These are phyloP conservation scores for Hyaena hyaena DNA, from an alignment of 2,113 vertebrate species.

Conservation along the genomic window DNA sequence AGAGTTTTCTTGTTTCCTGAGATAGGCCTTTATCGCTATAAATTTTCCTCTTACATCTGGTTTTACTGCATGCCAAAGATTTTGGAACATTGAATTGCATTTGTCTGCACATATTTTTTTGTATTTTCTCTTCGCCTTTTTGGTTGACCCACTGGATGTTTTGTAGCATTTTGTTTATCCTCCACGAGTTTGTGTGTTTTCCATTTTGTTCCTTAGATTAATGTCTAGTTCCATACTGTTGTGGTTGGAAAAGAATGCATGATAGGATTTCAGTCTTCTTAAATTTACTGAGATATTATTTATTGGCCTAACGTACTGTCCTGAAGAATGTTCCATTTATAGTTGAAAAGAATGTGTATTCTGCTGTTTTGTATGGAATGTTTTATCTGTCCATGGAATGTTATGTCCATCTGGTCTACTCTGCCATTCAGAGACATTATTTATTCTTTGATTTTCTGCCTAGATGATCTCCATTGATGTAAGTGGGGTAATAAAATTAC, in stretches of 20 bases:
- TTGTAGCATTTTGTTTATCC: background rate
- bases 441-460: no score
- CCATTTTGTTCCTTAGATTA: background rate
- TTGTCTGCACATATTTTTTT: background rate
- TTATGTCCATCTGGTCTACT: background rate
- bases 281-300: background rate
- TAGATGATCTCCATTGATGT: no score
- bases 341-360: no score
- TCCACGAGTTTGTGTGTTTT: background rate
- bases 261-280: background rate
- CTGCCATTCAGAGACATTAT: no score
- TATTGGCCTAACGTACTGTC: no score
- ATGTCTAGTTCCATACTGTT: background rate
- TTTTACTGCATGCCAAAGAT: background rate
- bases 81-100: background rate
- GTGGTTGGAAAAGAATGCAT: background rate
- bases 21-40: background rate
- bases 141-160: background rate
- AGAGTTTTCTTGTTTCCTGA: background rate
- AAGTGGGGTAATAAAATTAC: no score
- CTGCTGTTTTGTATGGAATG: background rate
- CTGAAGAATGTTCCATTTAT: no score
- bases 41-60: background rate
- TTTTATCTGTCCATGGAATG: no score
- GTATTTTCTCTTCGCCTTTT: background rate